Evolutionary conservation across 2,113 vertebrate species (phyloP).

Genomic region (Deroptyus accipitrinus): DNA sequence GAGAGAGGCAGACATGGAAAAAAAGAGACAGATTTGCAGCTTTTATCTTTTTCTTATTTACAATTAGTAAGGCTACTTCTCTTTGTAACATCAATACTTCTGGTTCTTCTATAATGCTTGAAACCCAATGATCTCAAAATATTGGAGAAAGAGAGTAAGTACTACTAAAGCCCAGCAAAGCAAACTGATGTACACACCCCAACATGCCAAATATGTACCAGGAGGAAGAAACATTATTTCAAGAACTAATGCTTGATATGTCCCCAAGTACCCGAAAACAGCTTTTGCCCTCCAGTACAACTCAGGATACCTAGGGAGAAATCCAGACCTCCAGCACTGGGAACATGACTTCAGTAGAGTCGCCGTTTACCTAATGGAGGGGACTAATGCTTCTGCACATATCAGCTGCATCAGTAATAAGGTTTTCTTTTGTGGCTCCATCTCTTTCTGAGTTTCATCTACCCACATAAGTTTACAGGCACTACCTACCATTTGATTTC

Average conservation of each 20-base stretch:
- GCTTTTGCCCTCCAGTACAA: neutral
- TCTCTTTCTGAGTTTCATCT: neutral
- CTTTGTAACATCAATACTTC: neutral
- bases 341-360: neutral
- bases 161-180: neutral
- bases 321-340: neutral
- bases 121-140: neutral
- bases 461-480: neutral
- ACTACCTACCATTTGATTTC: neutral
- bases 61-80: neutral
- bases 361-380: rapidly evolving
- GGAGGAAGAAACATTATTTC: neutral
- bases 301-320: neutral
- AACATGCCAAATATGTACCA: neutral
- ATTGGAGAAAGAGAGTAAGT: neutral
- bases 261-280: neutral
- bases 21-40: neutral
- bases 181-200: rapidly evolving
- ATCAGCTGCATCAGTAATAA: neutral
- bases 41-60: neutral
- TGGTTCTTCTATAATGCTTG: neutral
- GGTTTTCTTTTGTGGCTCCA: neutral
- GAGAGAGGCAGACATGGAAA: neutral
- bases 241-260: neutral
- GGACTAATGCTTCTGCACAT: neutral